Evolutionary conservation across 2,888 invertebrate species (phyloP).

Genomic region (Andrena hattorfiana): DNA sequence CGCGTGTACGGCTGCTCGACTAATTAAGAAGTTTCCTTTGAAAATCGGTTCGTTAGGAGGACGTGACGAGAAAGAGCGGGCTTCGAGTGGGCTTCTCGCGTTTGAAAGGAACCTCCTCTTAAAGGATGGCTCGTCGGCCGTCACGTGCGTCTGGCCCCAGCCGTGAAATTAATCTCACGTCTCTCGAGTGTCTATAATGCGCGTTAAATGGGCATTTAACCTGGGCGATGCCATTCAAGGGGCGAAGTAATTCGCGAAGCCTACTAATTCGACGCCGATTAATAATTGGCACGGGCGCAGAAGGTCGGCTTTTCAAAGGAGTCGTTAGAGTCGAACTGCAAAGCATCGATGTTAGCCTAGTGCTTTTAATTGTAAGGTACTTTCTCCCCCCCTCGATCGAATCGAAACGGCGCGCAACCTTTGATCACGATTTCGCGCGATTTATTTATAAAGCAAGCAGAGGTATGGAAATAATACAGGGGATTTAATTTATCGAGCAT

Average conservation of each 20-base stretch:
- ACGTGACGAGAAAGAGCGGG: constrained; percentile 1
- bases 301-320: no score
- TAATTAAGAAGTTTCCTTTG: constrained; percentile 56
- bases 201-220: constrained; percentile 35
- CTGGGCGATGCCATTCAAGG: background rate
- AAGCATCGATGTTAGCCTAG: background rate
- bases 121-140: constrained; percentile 27
- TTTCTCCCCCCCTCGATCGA: background rate
- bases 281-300: background rate
- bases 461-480: background rate
- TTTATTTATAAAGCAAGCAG: background rate
- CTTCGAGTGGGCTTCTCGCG: constrained; percentile 30
- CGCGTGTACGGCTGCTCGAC: constrained; percentile 18
- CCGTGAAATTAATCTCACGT: constrained; percentile 56
- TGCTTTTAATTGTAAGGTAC: background rate
- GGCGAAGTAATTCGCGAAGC: background rate
- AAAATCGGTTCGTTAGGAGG: constrained; percentile 47
- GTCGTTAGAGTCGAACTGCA: background rate
- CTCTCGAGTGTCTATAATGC: constrained; percentile 31
- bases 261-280: constrained; percentile 12
- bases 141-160: constrained; percentile 20
- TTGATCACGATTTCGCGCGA: background rate
- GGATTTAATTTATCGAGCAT: constrained; percentile 44
- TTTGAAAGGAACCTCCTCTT: constrained; percentile 41
- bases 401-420: constrained; percentile 4